Percentiles rank a stretch among this genome's conserved stretches.
These are phyloP conservation scores for Aramus guarauna DNA, from an alignment of 2,113 vertebrate genomes.

Conservation along the genomic window DNA sequence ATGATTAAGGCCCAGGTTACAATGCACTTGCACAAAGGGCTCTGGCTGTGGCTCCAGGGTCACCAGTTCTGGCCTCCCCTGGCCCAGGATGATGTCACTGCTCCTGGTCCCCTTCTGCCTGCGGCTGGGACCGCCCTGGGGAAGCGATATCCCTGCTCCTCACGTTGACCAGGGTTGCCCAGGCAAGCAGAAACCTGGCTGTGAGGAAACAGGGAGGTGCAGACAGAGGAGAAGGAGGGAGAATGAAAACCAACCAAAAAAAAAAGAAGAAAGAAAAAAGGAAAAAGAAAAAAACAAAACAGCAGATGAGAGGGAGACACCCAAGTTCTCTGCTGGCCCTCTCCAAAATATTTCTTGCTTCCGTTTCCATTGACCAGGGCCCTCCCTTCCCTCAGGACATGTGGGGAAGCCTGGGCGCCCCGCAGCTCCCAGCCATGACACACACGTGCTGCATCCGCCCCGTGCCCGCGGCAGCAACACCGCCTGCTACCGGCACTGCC, in stretches of 20 bases:
- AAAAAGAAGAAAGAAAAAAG: too few species aligned
- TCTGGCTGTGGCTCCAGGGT: not conserved
- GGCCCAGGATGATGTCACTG: not conserved
- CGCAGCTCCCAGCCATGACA: accelerated
- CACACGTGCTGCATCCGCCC: not conserved
- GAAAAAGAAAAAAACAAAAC: not conserved
- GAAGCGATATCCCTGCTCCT: accelerated
- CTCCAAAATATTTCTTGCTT: not conserved
- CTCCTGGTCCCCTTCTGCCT: not conserved
- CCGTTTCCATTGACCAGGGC: not conserved
- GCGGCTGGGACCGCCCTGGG: accelerated
- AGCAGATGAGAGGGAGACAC: not conserved
- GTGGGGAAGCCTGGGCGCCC: not conserved
- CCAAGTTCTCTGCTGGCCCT: not conserved
- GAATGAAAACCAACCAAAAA: not conserved
- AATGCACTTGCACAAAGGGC: not conserved
- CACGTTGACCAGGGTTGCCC: not conserved
- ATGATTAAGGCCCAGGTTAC: not conserved
- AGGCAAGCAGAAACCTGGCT: not conserved
- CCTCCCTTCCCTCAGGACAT: not conserved
- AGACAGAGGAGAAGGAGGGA: not conserved
- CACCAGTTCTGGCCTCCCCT: accelerated
- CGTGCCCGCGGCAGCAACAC: not conserved
- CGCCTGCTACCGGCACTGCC: accelerated
- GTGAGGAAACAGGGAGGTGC: not conserved